Percentiles rank a stretch among this genome's conserved stretches.
Conservation (phyloP, 1,140 invertebrate species). For the Drosophila eugracilis region DNA sequence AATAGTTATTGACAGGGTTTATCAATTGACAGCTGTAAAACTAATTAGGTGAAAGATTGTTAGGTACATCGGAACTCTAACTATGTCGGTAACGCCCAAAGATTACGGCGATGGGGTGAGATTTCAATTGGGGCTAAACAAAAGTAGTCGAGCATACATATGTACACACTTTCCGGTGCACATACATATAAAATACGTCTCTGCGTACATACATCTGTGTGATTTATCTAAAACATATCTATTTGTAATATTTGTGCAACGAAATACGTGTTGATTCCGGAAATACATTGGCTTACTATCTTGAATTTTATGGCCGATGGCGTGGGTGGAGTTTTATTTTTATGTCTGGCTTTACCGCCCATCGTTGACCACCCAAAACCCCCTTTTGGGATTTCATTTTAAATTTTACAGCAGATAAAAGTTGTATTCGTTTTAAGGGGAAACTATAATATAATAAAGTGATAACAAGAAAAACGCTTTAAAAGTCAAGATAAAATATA, state of each 20-base stretch:
- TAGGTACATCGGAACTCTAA: slow-evolving; percentile 9
- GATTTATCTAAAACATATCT: slow-evolving; percentile 28
- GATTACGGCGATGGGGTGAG: slow-evolving; percentile 43
- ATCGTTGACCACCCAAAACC: slow-evolving; percentile 1
- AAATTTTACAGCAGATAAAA: neutral
- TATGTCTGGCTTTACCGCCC: slow-evolving; percentile 8
- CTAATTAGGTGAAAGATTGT: neutral
- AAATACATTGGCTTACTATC: neutral
- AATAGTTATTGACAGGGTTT: too few relatives aligned
- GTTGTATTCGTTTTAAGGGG: too few relatives aligned
- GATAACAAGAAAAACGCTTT: too few relatives aligned
- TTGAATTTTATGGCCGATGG: neutral
- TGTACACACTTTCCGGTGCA: slow-evolving; percentile 33
- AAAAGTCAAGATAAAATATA: too few relatives aligned
- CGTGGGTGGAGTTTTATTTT: neutral
- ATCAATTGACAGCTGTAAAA: neutral
- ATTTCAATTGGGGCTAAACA: slow-evolving; percentile 46
- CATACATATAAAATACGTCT: slow-evolving; percentile 23
- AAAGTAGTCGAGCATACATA: slow-evolving; percentile 46
- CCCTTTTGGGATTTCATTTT: neutral
- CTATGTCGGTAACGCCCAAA: slow-evolving; percentile 46
- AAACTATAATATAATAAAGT: too few relatives aligned
- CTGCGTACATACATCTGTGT: neutral
- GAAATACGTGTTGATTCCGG: slow-evolving; percentile 34
- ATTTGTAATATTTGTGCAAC: slow-evolving; percentile 4